Evolutionary conservation across 2,888 invertebrate species (phyloP), one percentile per base, ranked within the genome.

Genomic region (Trissolcus japonicus): DNA sequence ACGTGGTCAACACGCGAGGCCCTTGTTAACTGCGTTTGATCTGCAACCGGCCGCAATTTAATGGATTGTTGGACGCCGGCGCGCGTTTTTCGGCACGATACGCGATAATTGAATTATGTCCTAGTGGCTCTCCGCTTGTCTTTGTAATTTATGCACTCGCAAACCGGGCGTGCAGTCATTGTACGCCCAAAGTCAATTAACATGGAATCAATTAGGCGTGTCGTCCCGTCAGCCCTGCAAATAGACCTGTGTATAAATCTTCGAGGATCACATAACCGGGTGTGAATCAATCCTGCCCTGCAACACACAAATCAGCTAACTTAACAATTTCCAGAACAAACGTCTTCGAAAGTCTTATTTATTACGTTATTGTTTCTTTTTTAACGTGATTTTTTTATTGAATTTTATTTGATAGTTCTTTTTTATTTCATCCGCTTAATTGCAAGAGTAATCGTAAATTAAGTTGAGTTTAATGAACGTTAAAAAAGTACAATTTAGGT

Each of bases 21-120:
- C n/a, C 55, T 21, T 55, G 48, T 60, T 55, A 53, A 61, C 54
- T 60, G 46, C 61, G 11, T 7, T 43, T 14, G 46, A 7, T 7
- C 9, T 46, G n/a, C 14, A 6, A 46, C n/a, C 2, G 46, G n/a
- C 25, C 14, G 14, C 14, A 68, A 61, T 68, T 67, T 59, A 63
- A 72, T 63, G 53, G 53, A 61, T 69, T 41, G 51, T 41, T 41
- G 21, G 41, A 57, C n/a, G 35, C 41, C 16, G 16, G 19, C 51
- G 35, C 51, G 35, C 48, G 46, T 68, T 68, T 68, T 68, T 68
- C 54, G 16, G 4, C 29, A 25, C 43, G 60, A 43, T 35, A 19
- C 60, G 46, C 40, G 55, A 55, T 69, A 61, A 69, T 69, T 61
- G 16, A 69, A 69, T 69, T 61, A 61, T 14, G 53, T 40, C 40